A percentile compares a stretch with the other conserved stretches of the same genome.
Conservation (phyloP, 2,113 vertebrate genomes). For the Tragelaphus strepsiceros region DNA sequence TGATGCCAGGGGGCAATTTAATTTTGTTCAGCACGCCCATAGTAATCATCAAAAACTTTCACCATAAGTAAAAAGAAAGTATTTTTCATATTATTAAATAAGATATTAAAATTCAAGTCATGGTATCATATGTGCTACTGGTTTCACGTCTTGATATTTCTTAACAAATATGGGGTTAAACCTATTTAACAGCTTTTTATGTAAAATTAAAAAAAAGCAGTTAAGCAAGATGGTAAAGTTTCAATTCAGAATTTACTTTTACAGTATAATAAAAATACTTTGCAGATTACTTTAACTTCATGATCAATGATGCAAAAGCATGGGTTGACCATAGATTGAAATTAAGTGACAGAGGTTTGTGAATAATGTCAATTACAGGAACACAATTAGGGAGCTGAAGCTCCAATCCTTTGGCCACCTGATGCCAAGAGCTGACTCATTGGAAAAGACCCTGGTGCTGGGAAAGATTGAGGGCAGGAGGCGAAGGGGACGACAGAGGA, state of each 20-base stretch:
- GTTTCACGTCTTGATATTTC: not conserved
- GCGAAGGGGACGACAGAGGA: not conserved
- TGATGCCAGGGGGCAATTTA: not conserved
- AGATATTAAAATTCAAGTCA: not conserved
- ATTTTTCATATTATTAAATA: not conserved
- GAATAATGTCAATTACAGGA: conserved; percentile 11
- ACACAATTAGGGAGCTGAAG: not conserved
- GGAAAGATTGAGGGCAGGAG: not conserved
- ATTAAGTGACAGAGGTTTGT: conserved; percentile 15
- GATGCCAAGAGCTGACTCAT: not conserved
- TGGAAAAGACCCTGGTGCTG: not conserved
- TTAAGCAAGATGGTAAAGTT: not conserved
- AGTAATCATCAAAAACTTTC: not conserved
- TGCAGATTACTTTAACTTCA: conserved; percentile 29
- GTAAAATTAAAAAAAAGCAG: not conserved
- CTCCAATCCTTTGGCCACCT: not conserved
- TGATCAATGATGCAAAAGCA: not conserved
- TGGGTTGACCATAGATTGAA: not conserved
- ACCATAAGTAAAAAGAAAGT: not conserved
- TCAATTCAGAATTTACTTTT: conserved; percentile 32
- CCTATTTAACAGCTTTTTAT: not conserved
- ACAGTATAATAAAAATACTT: conserved; percentile 2
- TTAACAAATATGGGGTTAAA: not conserved
- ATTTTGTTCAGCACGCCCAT: not conserved
- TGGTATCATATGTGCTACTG: not conserved